Evolutionary conservation across 2,113 vertebrate species (phyloP).

Genomic region (Cranoglanis bouderius): DNA sequence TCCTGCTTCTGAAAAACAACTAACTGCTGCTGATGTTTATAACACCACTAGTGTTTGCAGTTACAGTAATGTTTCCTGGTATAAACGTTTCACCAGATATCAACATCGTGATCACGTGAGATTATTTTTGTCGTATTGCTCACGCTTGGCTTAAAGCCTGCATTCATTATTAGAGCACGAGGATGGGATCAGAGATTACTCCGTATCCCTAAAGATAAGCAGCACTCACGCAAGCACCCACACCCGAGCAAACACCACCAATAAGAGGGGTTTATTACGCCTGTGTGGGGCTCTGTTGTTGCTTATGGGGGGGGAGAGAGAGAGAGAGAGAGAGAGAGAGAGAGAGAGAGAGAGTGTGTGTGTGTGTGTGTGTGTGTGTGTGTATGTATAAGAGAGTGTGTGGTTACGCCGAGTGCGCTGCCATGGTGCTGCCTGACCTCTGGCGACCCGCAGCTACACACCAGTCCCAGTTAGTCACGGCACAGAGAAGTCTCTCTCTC

Average conservation of each 20-base stretch:
- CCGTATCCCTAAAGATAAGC: neutral
- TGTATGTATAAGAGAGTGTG: neutral
- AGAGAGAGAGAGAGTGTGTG: too few relatives aligned
- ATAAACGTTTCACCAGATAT: too few relatives aligned
- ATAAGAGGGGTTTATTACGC: neutral
- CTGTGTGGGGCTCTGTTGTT: constrained; percentile 35
- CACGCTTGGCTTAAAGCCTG: neutral
- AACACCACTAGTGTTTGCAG: neutral
- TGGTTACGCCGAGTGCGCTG: neutral
- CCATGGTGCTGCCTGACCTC: constrained; percentile 62
- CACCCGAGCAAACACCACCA: constrained; percentile 11
- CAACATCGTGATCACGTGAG: neutral
- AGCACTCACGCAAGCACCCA: neutral
- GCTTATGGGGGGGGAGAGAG: too few relatives aligned
- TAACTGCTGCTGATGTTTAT: too few relatives aligned
- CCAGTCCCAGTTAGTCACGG: constrained; percentile 45
- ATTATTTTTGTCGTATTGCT: neutral
- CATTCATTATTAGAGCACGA: neutral
- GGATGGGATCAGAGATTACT: neutral
- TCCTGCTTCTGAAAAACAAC: too few relatives aligned
- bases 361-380: neutral
- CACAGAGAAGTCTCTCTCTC: constrained; percentile 1
- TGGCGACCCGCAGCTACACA: constrained; percentile 50
- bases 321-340: too few relatives aligned
- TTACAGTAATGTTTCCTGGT: neutral